Conservation (phyloP, 2,888 invertebrate genomes). For the Meghimatium bilineatum region DNA sequence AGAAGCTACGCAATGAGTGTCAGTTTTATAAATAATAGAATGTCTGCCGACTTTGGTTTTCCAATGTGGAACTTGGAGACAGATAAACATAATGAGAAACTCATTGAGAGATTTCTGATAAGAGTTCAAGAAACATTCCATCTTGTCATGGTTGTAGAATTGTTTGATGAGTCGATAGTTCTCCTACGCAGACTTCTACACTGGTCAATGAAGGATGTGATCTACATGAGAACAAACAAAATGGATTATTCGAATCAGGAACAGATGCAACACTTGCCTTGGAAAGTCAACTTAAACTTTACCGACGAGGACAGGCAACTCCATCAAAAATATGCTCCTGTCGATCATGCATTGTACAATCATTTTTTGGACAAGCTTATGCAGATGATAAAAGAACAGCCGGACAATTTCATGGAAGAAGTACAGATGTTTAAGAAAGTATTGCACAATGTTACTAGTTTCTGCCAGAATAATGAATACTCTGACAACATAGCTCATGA, state of each 20-base stretch:
- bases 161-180: constrained; percentile 58
- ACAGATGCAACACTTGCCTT: neutral
- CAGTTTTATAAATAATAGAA: constrained; percentile 48
- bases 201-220: constrained; percentile 57
- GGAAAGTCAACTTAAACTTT: constrained; percentile 9
- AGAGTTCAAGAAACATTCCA: constrained; percentile 53
- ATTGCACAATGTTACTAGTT: constrained; percentile 16
- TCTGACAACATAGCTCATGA: neutral
- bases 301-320: constrained; percentile 19
- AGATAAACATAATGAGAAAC: constrained; percentile 13
- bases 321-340: constrained; percentile 26
- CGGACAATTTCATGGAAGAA: constrained; percentile 45
- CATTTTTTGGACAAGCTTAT: constrained; percentile 40
- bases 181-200: constrained; percentile 56
- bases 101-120: constrained; percentile 34
- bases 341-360: constrained; percentile 49
- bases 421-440: constrained; percentile 41
- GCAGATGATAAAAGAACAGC: constrained; percentile 33
- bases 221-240: constrained; percentile 49
- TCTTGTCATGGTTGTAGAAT: constrained; percentile 57
- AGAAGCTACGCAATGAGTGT: neutral
- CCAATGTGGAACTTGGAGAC: constrained; percentile 19
- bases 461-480: constrained; percentile 26
- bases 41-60: constrained; percentile 50
- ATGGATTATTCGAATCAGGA: neutral